A percentile compares a stretch with the other conserved stretches of the same genome.
Conservation (phyloP, 1,140 invertebrate genomes). For the Charaxes varanes region DNA sequence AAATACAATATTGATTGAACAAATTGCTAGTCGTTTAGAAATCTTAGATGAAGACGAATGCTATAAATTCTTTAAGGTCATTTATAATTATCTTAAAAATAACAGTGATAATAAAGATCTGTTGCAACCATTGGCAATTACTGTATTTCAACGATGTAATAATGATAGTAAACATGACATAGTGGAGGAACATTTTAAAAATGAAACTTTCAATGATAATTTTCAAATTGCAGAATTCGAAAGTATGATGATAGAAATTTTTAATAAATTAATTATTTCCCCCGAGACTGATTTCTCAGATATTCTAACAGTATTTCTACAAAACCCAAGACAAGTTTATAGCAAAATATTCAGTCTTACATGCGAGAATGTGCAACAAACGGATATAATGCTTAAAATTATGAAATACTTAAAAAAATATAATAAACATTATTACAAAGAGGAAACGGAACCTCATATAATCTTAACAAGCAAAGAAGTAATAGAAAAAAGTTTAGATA, state of each 20-base stretch:
- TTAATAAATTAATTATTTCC: slow-evolving; percentile 48
- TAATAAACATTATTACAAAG: slow-evolving; percentile 44
- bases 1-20: slow-evolving; percentile 26
- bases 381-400: slow-evolving; percentile 41
- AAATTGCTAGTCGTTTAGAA: slow-evolving; percentile 32
- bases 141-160: slow-evolving; percentile 38
- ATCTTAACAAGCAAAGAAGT: slow-evolving; percentile 32
- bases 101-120: slow-evolving; percentile 22
- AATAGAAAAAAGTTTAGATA: slow-evolving; percentile 28
- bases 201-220: slow-evolving; percentile 34
- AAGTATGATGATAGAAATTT: slow-evolving; percentile 37
- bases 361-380: slow-evolving; percentile 45
- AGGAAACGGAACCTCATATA: slow-evolving; percentile 46
- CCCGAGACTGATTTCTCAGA: slow-evolving; percentile 36
- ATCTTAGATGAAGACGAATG: slow-evolving; percentile 37
- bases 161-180: slow-evolving; percentile 32
- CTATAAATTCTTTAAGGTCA: slow-evolving; percentile 30
- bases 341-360: slow-evolving; percentile 45
- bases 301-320: slow-evolving; percentile 44
- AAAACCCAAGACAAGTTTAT: slow-evolving; percentile 48
- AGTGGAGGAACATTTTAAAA: slow-evolving; percentile 34
- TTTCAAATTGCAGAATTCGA: slow-evolving; percentile 34
- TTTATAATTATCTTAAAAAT: slow-evolving; percentile 25
- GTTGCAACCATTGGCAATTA: slow-evolving; percentile 29
- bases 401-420: slow-evolving; percentile 43